These are phyloP conservation scores for Ctena decussata DNA, from an alignment of 2,888 invertebrate genomes.

Conservation along the genomic window DNA sequence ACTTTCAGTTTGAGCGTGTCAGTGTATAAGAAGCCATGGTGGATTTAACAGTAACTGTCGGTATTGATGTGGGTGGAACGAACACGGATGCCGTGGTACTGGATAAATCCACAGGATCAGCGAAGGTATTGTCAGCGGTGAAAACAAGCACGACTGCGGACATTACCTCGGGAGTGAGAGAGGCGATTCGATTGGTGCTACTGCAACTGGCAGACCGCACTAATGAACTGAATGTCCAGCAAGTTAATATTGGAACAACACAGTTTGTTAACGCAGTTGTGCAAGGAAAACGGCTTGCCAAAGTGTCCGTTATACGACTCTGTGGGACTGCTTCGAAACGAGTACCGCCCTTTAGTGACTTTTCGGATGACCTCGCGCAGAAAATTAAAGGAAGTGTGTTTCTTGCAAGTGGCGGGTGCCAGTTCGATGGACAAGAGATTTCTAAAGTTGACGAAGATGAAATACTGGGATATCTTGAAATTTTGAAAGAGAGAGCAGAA, in stretches of 20 bases:
- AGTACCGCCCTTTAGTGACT: conserved; percentile 82
- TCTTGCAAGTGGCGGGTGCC: conserved; percentile 80
- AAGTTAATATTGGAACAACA: conserved; percentile 84
- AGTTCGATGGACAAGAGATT: conserved; percentile 80
- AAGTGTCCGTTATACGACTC: conserved; percentile 81
- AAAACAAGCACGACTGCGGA: conserved; percentile 81
- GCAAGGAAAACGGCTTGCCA: conserved; percentile 77
- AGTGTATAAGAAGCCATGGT: no score
- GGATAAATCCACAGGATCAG: conserved; percentile 39
- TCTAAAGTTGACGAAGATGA: conserved; percentile 71
- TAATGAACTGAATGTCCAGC: conserved; percentile 52
- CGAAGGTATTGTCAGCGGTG: conserved; percentile 69
- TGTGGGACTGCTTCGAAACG: conserved; percentile 80
- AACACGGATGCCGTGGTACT: conserved; percentile 84
- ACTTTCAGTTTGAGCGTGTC: no score
- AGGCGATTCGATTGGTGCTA: conserved; percentile 57
- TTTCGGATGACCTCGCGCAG: conserved; percentile 72
- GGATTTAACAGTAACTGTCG: conserved; percentile 68
- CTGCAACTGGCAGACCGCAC: conserved; percentile 40
- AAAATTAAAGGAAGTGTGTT: conserved; percentile 69
- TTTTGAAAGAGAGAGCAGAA: conserved; percentile 66
- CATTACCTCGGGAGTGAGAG: conserved; percentile 76
- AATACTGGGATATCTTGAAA: conserved; percentile 63
- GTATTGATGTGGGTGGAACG: conserved; percentile 85
- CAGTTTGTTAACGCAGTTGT: conserved; percentile 85